These are phyloP conservation scores for Myotis brandtii DNA, from an alignment of 2,113 vertebrate genomes.

Conservation along the genomic window DNA sequence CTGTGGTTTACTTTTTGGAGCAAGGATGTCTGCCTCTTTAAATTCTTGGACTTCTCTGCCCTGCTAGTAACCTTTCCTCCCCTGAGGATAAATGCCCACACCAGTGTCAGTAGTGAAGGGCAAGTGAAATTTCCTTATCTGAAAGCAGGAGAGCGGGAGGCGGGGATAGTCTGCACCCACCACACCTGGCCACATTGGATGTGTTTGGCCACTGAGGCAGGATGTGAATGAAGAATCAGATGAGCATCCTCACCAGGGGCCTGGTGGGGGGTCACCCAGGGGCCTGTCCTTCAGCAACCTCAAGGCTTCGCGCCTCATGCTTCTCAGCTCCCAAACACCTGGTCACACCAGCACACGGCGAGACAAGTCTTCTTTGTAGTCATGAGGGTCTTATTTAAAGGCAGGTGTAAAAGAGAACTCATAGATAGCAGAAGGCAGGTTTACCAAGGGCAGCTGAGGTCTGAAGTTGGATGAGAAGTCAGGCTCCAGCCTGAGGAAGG, in stretches of 20 bases:
- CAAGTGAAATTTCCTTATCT: background rate
- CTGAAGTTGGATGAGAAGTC: background rate
- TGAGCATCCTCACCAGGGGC: background rate
- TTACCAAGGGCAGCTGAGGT: background rate
- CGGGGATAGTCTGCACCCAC: background rate
- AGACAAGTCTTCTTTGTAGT: no score
- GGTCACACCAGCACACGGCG: background rate
- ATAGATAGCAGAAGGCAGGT: background rate
- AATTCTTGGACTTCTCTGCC: background rate
- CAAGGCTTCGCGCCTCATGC: no score
- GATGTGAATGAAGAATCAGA: background rate
- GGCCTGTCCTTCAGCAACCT: background rate
- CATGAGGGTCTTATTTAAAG: background rate
- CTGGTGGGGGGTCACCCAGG: background rate
- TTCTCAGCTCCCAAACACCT: background rate
- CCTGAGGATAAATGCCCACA: background rate
- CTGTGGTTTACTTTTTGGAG: background rate
- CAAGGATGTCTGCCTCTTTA: background rate
- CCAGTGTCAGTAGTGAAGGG: background rate
- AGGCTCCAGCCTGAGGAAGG: background rate
- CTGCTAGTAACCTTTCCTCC: background rate
- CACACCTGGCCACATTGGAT: accelerated
- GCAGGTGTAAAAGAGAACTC: background rate
- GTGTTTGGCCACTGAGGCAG: background rate
- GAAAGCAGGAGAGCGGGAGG: background rate